Conservation (phyloP, 2,797 vertebrate genomes). For the Danio jaintianensis region DNA sequence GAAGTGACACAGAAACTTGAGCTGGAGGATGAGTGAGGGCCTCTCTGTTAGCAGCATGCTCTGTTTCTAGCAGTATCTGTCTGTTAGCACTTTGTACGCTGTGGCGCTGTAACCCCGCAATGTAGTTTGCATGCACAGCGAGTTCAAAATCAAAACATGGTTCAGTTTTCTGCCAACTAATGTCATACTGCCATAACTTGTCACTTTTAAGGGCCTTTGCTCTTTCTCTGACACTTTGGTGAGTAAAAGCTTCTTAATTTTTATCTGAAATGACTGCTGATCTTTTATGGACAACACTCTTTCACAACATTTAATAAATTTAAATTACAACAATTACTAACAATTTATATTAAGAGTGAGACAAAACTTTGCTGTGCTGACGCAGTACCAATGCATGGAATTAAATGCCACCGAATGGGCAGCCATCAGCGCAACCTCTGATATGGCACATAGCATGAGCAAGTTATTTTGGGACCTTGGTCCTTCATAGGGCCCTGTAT, state of each 20-base stretch:
- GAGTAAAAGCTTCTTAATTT: conserved; percentile 1
- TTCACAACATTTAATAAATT: conserved; percentile 67
- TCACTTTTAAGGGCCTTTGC: conserved; percentile 5
- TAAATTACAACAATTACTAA: conserved; percentile 68
- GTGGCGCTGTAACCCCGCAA: conserved; percentile 74
- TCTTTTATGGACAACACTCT: conserved; percentile 66
- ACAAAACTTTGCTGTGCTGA: conserved; percentile 63
- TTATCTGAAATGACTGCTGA: conserved; percentile 56
- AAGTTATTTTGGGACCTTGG: conserved; percentile 75
- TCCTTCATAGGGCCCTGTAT: conserved; percentile 69
- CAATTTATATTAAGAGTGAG: conserved; percentile 63
- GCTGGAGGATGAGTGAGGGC: conserved; percentile 67
- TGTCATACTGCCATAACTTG: background rate
- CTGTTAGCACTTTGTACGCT: conserved; percentile 78
- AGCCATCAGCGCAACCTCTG: conserved; percentile 72
- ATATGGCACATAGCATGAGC: conserved; percentile 72
- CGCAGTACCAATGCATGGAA: conserved; percentile 57
- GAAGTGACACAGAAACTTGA: conserved; percentile 73
- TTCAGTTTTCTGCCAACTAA: background rate
- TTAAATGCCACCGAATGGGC: conserved; percentile 73
- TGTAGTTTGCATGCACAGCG: conserved; percentile 76
- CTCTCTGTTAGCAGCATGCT: conserved; percentile 72
- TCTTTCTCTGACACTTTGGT: conserved; percentile 1
- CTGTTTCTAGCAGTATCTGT: conserved; percentile 76
- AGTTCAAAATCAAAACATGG: background rate